Evolutionary conservation across 2,888 invertebrate species (phyloP).

Genomic region (Ditula angustiorana): DNA sequence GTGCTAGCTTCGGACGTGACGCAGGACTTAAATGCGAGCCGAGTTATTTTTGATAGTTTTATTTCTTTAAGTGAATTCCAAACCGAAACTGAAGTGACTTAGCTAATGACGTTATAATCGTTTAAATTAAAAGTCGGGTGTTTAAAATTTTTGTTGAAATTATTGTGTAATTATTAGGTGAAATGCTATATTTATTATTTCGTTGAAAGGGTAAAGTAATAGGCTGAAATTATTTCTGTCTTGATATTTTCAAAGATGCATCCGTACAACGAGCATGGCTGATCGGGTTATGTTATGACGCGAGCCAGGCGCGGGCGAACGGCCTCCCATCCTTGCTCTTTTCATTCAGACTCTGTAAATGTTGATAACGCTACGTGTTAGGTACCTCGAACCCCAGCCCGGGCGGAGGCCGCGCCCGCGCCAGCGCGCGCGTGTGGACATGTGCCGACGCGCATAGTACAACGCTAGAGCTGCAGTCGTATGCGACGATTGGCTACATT

Average conservation of each 20-base stretch:
- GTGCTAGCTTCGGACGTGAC: constrained; percentile 85
- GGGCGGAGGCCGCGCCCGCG: constrained; percentile 50
- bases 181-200: constrained; percentile 83
- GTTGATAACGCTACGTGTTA: constrained; percentile 46
- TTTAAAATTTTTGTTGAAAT: constrained; percentile 85
- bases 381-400: constrained; percentile 48
- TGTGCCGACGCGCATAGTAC: constrained; percentile 59
- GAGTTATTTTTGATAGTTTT: constrained; percentile 86
- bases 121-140: constrained; percentile 77
- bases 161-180: constrained; percentile 83
- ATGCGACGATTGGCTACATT: constrained; percentile 36
- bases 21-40: constrained; percentile 83
- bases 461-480: constrained; percentile 47
- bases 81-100: constrained; percentile 80
- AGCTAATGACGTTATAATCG: constrained; percentile 79
- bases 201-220: constrained; percentile 77
- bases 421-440: constrained; percentile 70
- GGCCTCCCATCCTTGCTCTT: constrained; percentile 45
- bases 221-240: constrained; percentile 84
- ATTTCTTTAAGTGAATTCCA: constrained; percentile 83
- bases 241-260: constrained; percentile 79
- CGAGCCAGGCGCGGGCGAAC: constrained; percentile 55
- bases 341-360: constrained; percentile 36
- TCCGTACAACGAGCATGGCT: constrained; percentile 70
- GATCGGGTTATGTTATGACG: constrained; percentile 66